Evolutionary conservation across 2,888 invertebrate species (phyloP).

Genomic region (Trichopoda pennipes): DNA sequence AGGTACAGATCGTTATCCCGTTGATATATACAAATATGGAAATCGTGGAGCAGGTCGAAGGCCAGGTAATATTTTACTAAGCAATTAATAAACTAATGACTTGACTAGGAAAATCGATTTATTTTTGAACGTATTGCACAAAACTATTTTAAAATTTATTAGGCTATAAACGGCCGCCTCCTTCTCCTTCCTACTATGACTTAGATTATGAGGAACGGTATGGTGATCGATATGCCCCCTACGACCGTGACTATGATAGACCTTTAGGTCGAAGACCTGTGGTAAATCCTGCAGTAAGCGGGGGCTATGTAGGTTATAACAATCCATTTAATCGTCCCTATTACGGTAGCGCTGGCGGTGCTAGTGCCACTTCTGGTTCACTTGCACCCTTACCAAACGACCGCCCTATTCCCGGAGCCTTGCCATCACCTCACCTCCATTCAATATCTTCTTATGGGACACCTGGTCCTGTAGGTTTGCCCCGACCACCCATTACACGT

Average conservation of each 20-base stretch:
- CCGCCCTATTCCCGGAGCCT: slow-evolving; percentile 74
- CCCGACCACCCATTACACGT: slow-evolving; percentile 82
- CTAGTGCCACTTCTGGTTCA: slow-evolving; percentile 68
- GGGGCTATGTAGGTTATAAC: slow-evolving; percentile 78
- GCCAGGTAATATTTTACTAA: slow-evolving; percentile 73
- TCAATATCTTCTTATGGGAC: slow-evolving; percentile 72
- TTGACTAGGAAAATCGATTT: not conserved
- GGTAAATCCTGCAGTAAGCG: slow-evolving; percentile 55
- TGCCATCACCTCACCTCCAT: slow-evolving; percentile 70
- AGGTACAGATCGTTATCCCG: slow-evolving; percentile 81
- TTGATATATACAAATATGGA: slow-evolving; percentile 81
- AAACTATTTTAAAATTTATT: slow-evolving; percentile 19
- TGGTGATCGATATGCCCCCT: slow-evolving; percentile 74
- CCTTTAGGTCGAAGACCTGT: slow-evolving; percentile 75
- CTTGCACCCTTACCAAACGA: slow-evolving; percentile 73
- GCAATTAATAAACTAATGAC: slow-evolving; percentile 61
- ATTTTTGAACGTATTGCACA: not conserved
- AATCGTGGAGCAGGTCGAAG: slow-evolving; percentile 81
- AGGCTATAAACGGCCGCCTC: slow-evolving; percentile 78
- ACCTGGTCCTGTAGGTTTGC: slow-evolving; percentile 79
- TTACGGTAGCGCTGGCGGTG: slow-evolving; percentile 66
- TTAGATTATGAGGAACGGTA: slow-evolving; percentile 80
- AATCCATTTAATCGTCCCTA: slow-evolving; percentile 78
- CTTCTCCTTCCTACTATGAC: slow-evolving; percentile 78
- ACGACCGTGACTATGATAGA: slow-evolving; percentile 79